These are phyloP conservation scores for Metridium senile DNA, from an alignment of 92 coral and sea anemone genomes.

Conservation along the genomic window DNA sequence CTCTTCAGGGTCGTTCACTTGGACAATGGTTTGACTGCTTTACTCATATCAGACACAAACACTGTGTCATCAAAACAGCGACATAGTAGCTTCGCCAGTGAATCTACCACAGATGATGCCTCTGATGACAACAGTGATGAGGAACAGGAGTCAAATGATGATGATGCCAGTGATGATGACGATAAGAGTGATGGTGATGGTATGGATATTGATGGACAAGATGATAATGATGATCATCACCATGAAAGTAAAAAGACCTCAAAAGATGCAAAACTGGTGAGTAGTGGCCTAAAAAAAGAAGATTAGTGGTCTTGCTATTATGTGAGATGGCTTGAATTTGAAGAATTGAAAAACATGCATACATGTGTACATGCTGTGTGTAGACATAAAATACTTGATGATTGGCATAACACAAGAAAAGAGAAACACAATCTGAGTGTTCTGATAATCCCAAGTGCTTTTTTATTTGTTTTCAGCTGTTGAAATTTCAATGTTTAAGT, in stretches of 20 bases:
- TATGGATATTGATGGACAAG: neutral
- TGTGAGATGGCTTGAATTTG: neutral
- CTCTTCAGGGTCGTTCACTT: slow-evolving; percentile 61
- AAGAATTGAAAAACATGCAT: no score
- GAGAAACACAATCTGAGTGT: no score
- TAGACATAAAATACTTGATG: no score
- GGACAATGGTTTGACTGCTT: slow-evolving; percentile 77
- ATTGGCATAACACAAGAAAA: no score
- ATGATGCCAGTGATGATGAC: slow-evolving; percentile 26
- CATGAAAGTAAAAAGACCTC: slow-evolving; percentile 23
- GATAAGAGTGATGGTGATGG: slow-evolving; percentile 24
- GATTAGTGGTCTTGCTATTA: neutral
- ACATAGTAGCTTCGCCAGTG: slow-evolving; percentile 45
- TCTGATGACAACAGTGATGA: slow-evolving; percentile 28
- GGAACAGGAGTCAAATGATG: slow-evolving; percentile 9
- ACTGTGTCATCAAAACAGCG: slow-evolving; percentile 51
- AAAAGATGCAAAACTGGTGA: slow-evolving; percentile 72
- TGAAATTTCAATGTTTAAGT: no score
- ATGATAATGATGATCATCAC: slow-evolving; percentile 11
- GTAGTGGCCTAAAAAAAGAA: slow-evolving; percentile 3
- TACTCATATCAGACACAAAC: slow-evolving; percentile 76
- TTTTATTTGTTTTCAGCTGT: no score
- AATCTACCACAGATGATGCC: slow-evolving; percentile 49
- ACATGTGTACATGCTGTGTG: slow-evolving; percentile 1
- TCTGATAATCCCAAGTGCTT: no score